Percentiles rank a stretch among this genome's conserved stretches.
Conservation (phyloP, 1,140 invertebrate genomes). For the Cydia splendana region DNA sequence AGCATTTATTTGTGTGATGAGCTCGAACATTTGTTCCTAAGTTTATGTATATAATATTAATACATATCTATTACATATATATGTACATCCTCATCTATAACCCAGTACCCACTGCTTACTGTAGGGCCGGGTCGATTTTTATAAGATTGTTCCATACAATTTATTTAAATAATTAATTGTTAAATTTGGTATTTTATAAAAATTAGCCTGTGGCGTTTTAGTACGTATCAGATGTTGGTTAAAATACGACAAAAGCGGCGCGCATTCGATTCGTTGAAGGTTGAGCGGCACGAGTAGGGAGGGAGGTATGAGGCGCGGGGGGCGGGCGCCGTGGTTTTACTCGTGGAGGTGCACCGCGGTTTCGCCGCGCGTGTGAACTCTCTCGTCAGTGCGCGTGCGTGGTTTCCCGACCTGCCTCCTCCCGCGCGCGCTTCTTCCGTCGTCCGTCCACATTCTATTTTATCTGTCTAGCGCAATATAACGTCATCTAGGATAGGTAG, state of each 20-base stretch:
- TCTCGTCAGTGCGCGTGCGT: slow-evolving; percentile 70
- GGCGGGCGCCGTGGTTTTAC: slow-evolving; percentile 46
- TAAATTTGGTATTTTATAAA: not conserved
- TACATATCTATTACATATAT: too few relatives aligned
- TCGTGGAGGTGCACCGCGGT: slow-evolving; percentile 70
- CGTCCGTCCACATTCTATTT: slow-evolving; percentile 51
- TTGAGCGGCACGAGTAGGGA: slow-evolving; percentile 48
- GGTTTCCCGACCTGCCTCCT: slow-evolving; percentile 43
- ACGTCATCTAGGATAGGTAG: slow-evolving; percentile 30
- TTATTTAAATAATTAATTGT: too few relatives aligned
- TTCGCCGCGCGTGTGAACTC: slow-evolving; percentile 68
- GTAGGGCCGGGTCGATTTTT: too few relatives aligned
- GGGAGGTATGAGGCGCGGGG: slow-evolving; percentile 44
- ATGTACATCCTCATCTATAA: too few relatives aligned
- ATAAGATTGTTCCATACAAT: too few relatives aligned
- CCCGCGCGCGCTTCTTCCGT: slow-evolving; percentile 42
- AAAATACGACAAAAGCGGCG: slow-evolving; percentile 35
- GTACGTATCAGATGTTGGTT: not conserved
- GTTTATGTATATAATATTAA: too few relatives aligned
- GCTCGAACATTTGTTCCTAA: too few relatives aligned
- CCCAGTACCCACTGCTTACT: too few relatives aligned
- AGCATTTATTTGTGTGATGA: too few relatives aligned
- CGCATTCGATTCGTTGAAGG: slow-evolving; percentile 64
- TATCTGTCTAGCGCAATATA: slow-evolving; percentile 65
- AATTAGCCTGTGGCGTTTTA: not conserved